Evolutionary conservation across 1,140 invertebrate genomes (phyloP).

Genomic region (Berghia stephanieae): DNA sequence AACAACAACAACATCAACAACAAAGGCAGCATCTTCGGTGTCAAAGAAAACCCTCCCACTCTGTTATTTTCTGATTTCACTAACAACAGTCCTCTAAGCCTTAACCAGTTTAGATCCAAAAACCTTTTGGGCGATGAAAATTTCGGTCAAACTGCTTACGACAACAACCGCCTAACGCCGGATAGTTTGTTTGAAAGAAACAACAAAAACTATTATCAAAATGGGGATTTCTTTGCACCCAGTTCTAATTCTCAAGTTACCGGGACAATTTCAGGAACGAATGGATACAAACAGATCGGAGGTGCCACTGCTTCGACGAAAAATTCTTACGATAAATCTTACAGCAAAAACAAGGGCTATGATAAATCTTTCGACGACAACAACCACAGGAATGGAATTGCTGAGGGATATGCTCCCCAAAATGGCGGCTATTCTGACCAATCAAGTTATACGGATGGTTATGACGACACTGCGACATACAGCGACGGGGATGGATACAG

Average conservation of each 20-base stretch:
- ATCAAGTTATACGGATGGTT: background rate
- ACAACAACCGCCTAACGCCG: background rate
- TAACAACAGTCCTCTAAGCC: background rate
- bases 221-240: background rate
- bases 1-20: background rate
- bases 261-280: background rate
- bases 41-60: background rate
- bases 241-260: background rate
- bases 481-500: constrained; percentile 7
- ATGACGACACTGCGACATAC: background rate
- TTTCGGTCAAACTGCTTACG: background rate
- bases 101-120: background rate
- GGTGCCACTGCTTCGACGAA: background rate
- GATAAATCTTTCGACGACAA: background rate
- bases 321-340: background rate
- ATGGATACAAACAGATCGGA: background rate
- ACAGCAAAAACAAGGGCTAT: background rate
- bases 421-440: background rate
- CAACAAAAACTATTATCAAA: no score
- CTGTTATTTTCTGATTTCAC: background rate
- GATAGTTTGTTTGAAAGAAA: background rate
- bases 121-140: background rate
- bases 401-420: background rate
- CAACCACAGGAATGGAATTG: background rate
- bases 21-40: background rate